Base-by-base conservation (phyloP, 2,888 invertebrate genomes). In the Odontomyia ornata region DNA sequence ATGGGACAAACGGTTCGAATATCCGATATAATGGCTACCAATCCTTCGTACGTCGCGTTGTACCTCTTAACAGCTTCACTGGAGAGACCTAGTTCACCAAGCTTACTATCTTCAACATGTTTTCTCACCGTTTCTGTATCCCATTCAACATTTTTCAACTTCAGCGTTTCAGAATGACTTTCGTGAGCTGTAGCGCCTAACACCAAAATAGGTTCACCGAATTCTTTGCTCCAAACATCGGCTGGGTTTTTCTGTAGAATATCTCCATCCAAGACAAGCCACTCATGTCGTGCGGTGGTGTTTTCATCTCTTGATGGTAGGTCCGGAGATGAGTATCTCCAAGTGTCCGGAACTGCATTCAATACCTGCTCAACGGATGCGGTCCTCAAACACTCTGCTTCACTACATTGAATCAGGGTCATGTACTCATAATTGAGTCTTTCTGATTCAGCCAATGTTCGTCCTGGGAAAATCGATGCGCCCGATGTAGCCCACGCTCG, bases 401-500 rank as follows among this genome's bases (percentile, higher is more conserved):
- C 88, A 57, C 84, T 86, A 81, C 92, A 91, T 80, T 89, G 88
- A 21, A 89, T 83, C 0, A 86, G 85, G 72, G 88, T 88, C 80
- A 93, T 88, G 82, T 92, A 92, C 47, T 88, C 88, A 67, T 89
- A 88, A 81, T 92, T 93, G 28, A 88, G 87, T 71, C 88, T 87
- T 83, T 93, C 91, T 0, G 91, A 89, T 77, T 91, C 89, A 0
- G 86, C 85, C 5, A 93, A 85, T 0, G 90, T 85, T 77, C 90
- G 90, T 0, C 91, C 91, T 0, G 94, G 94, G 81, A 91, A 93
- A 62, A 93, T 89, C 0, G 93, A 91, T 0, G 93, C 91, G 0
- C 93, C 90, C 1, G 94, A 94, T 0, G 95, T 91, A 0, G 94
- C 90, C 95, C 95, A 95, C 3, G 92, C 93, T 72, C 92, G 88